These are phyloP conservation scores for Halichoeres trimaculatus DNA, from an alignment of 2,113 vertebrate genomes.

Conservation along the genomic window DNA sequence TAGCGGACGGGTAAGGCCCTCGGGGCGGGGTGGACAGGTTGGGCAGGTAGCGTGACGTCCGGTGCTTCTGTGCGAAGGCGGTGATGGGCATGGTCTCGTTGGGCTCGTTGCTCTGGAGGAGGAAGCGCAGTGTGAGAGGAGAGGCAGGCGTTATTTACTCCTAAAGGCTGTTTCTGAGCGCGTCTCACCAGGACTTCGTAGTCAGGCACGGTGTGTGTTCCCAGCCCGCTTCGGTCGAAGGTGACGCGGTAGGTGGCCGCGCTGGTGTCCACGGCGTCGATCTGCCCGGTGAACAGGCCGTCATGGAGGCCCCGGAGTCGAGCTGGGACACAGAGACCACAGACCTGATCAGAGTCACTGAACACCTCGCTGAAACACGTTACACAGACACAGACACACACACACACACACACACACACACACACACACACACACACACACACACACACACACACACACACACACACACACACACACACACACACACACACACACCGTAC, in stretches of 20 bases:
- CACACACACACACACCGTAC: no score
- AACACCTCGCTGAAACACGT: background rate
- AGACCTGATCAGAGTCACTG: background rate
- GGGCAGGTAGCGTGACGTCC: constrained; percentile 88
- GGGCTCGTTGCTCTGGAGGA: constrained; percentile 93
- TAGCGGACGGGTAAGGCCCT: constrained; percentile 86
- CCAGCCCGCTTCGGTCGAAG: constrained; percentile 95
- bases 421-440: no score
- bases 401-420: no score
- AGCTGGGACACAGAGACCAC: constrained; percentile 76
- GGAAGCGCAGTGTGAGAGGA: no score
- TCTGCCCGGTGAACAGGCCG: constrained; percentile 97
- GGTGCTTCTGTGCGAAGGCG: constrained; percentile 97
- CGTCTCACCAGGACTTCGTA: constrained; percentile 96
- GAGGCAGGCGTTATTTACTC: no score
- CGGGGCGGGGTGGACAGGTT: constrained; percentile 92
- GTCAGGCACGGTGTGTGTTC: constrained; percentile 98
- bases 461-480: no score
- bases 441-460: no score
- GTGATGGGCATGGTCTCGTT: constrained; percentile 98
- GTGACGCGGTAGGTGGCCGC: constrained; percentile 97
- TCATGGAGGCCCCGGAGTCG: constrained; percentile 95
- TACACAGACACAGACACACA: no score
- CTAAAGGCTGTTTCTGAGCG: background rate
- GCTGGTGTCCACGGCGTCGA: constrained; percentile 96